Conservation (phyloP, 2,113 vertebrate species). For the Thermophis baileyi region DNA sequence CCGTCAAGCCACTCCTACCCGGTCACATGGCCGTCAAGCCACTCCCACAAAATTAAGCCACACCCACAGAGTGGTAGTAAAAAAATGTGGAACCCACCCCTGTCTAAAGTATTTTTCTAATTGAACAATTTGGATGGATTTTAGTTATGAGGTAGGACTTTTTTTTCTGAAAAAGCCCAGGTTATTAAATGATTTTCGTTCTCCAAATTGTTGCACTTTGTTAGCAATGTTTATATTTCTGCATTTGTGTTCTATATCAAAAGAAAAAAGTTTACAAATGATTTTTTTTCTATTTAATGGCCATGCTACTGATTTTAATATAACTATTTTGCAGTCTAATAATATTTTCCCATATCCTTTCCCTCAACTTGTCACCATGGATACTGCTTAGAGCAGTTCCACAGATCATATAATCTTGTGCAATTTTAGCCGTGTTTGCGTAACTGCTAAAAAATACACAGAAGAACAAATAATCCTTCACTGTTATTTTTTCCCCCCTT, state of each 20-base stretch:
- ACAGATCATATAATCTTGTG: not conserved
- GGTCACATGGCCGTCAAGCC: too few relatives aligned
- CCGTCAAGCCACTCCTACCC: too few relatives aligned
- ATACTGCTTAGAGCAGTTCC: slow-evolving; percentile 13
- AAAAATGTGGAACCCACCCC: too few relatives aligned
- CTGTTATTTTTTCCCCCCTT: not conserved
- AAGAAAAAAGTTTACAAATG: too few relatives aligned
- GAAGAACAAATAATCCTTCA: slow-evolving; percentile 1
- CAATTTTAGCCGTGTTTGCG: not conserved
- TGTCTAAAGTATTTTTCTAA: not conserved
- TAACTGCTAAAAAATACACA: not conserved
- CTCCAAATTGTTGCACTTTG: not conserved
- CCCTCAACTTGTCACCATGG: slow-evolving; percentile 17
- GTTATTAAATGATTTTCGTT: slow-evolving; percentile 11
- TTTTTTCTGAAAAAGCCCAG: not conserved
- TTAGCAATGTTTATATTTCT: not conserved
- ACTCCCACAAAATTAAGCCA: too few relatives aligned
- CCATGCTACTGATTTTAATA: not conserved
- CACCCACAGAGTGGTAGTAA: too few relatives aligned
- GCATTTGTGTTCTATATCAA: slow-evolving; percentile 17
- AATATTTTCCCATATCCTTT: slow-evolving; percentile 22
- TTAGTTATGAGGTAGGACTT: not conserved
- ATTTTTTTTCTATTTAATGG: not conserved
- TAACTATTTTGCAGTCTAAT: not conserved
- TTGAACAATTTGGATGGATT: not conserved